Evolutionary conservation across 1,140 invertebrate genomes (phyloP).

Genomic region (Popillia japonica): DNA sequence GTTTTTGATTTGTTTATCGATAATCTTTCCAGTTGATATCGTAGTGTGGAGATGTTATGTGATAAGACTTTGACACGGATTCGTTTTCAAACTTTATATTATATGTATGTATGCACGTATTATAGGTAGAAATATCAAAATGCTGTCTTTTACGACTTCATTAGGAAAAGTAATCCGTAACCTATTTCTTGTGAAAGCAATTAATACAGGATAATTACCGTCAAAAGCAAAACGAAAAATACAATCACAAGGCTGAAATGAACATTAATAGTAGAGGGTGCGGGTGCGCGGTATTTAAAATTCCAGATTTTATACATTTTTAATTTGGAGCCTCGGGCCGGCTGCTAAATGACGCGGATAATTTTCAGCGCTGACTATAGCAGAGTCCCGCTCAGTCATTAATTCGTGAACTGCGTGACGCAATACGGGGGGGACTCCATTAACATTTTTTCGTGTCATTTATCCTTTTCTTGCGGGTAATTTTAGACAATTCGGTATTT

Average conservation of each 20-base stretch:
- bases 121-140: no score
- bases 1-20: no score
- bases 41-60: no score
- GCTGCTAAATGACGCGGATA: constrained; percentile 50
- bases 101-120: no score
- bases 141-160: no score
- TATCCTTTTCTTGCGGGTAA: constrained; percentile 46
- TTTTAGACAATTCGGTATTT: constrained; percentile 31
- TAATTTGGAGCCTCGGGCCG: constrained; percentile 28
- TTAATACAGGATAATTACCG: constrained; percentile 6
- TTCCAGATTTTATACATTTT: constrained; percentile 35
- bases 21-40: no score
- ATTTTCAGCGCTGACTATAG: constrained; percentile 42
- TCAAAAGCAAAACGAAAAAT: constrained; percentile 4
- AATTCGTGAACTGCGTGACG: constrained; percentile 49
- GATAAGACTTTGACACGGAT: no score
- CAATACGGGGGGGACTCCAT: constrained; percentile 52
- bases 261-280: constrained; percentile 3
- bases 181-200: no score
- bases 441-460: constrained; percentile 55
- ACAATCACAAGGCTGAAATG: neutral
- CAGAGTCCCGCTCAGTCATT: constrained; percentile 44
- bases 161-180: neutral
- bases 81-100: no score
- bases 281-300: constrained; percentile 18